Evolutionary conservation across 2,113 vertebrate species (phyloP).

Genomic region (Siphamia tubifer): DNA sequence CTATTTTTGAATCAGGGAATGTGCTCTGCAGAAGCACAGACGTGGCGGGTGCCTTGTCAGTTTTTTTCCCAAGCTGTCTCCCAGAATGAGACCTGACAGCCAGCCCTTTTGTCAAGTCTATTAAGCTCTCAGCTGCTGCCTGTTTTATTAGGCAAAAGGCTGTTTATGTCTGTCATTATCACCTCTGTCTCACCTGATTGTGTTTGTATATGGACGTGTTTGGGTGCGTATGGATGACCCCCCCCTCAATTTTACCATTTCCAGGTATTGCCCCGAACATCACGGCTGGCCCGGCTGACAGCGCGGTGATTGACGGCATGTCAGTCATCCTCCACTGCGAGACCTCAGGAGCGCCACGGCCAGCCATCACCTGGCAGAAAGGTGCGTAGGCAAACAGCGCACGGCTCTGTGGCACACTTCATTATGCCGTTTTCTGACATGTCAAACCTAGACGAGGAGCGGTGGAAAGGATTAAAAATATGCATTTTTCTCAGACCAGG

Average conservation of each 20-base stretch:
- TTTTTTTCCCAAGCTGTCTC: slow-evolving; percentile 41
- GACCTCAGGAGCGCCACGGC: slow-evolving; percentile 93
- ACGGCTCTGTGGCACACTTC: not conserved
- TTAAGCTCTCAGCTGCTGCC: slow-evolving; percentile 54
- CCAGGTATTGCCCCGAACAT: slow-evolving; percentile 98
- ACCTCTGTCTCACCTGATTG: slow-evolving; percentile 54
- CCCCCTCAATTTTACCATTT: too few species aligned
- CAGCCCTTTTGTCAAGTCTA: slow-evolving; percentile 62
- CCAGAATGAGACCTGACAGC: slow-evolving; percentile 63
- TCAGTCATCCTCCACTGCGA: slow-evolving; percentile 92
- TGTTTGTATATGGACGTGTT: slow-evolving; percentile 1
- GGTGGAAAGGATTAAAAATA: slow-evolving; percentile 9
- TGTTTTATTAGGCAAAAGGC: slow-evolving; percentile 59
- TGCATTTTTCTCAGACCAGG: slow-evolving; percentile 29
- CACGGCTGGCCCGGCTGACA: slow-evolving; percentile 93
- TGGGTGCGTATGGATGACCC: slow-evolving; percentile 10
- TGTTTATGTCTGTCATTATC: slow-evolving; percentile 69
- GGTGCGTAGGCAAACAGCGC: slow-evolving; percentile 72
- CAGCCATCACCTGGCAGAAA: slow-evolving; percentile 99
- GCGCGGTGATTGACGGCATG: slow-evolving; percentile 94
- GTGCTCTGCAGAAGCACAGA: slow-evolving; percentile 21
- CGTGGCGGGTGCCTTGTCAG: slow-evolving; percentile 53
- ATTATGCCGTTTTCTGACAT: slow-evolving; percentile 30
- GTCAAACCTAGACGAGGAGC: slow-evolving; percentile 9
- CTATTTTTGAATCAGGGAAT: slow-evolving; percentile 63